Evolutionary conservation across 2,797 vertebrate genomes (phyloP).

Genomic region (Galago senegalensis): DNA sequence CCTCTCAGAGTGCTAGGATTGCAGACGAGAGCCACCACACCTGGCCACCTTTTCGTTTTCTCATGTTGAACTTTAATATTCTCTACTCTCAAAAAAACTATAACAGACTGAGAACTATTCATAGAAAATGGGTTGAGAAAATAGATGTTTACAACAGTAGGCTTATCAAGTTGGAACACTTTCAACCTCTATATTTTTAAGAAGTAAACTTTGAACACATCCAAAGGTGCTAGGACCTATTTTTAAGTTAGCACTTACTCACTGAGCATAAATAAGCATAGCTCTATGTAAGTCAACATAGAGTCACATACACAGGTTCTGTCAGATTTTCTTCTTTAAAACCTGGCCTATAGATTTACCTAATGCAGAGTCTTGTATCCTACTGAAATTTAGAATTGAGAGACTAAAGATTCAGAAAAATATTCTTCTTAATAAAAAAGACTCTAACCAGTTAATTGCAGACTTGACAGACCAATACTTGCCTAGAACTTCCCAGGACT

Average conservation of each 20-base stretch:
- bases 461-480: not conserved
- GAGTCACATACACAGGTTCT: not conserved
- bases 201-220: not conserved
- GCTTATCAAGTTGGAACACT: not conserved
- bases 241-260: slow-evolving; percentile 32
- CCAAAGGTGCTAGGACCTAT: not conserved
- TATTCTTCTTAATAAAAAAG: slow-evolving; percentile 19
- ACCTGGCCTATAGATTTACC: not conserved
- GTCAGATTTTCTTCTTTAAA: not conserved
- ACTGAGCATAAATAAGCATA: not conserved
- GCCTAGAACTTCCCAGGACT: not conserved
- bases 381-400: slow-evolving; percentile 38
- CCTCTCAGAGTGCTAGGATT: too few species aligned
- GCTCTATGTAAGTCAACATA: not conserved
- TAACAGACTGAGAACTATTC: not conserved
- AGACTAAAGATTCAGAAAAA: not conserved
- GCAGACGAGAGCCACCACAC: too few species aligned
- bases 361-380: not conserved
- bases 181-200: not conserved
- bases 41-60: not conserved
- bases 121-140: slow-evolving; percentile 37
- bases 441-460: slow-evolving; percentile 20
- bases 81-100: not conserved
- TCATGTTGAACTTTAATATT: slow-evolving; percentile 22
- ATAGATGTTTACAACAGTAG: not conserved